Evolutionary conservation across 2,797 vertebrate species (phyloP), one percentile per base, ranked within the genome.

Genomic region (Megalops cyprinoides): DNA sequence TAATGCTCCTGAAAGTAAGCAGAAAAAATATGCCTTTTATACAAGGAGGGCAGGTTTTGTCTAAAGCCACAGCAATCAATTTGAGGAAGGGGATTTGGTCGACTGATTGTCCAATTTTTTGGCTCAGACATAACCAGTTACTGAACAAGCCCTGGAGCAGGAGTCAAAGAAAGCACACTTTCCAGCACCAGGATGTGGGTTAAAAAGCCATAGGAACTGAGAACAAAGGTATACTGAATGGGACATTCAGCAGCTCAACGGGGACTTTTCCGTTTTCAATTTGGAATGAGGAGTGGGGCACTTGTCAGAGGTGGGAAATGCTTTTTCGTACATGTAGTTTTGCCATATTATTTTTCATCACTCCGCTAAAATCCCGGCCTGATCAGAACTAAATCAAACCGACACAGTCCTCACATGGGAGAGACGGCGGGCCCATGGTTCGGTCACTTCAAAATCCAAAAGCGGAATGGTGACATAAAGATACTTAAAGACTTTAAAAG

Each of bases 141-240:
- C 37, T 39, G 34, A 69, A 69, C 34, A 39, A 39, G 20, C 60
- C 37, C 65, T 39, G 28, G 65, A 31, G 34, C 20, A 69, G 34
- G 20, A 37, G 34, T 18, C 28, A 31, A 69, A 69, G 4, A 51
- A 34, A 78, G n/a, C 25, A 42, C 42, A 71, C 56, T 51, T 81
- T 79, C 90, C 89, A 91, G 84, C 86, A 84, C 82, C 82, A 87
- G 89, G 88, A 91, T 91, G 88, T 83, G 84, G 76, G 83, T 77
- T 89, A 87, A 85, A 82, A 87, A 91, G 83, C 82, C 87, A 87
- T 84, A 86, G 87, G 90, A 88, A 88, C 78, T 28, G 84, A 80
- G 86, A 89, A 93, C 90, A 93, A 92, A 90, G 87, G 89, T 87
- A 42, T 74, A 79, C 88, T 82, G 86, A 81, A 74, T 77, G 82